phyloP scores from a whole-genome alignment of 2,888 invertebrate genomes.

The Trichogramma dendrolimi region DNA sequence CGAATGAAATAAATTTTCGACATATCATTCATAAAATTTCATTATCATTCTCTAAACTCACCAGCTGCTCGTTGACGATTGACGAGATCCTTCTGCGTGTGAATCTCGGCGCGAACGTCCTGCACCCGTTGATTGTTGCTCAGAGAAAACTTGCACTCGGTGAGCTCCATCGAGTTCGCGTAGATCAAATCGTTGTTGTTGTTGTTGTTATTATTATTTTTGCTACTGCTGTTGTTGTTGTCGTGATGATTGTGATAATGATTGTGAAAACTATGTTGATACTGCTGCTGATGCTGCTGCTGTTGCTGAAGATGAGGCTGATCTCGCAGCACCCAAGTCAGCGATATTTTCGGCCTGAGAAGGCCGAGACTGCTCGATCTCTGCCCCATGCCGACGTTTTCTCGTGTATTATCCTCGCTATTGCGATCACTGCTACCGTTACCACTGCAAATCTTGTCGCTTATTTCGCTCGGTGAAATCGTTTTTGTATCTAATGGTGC shows the following conservation, averaged over 20 bases:
- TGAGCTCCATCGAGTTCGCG: too few relatives aligned
- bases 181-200: background rate
- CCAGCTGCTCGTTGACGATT: too few relatives aligned
- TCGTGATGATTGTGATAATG: constrained; percentile 19
- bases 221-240: constrained; percentile 28
- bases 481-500: too few relatives aligned
- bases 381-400: constrained; percentile 41
- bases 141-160: too few relatives aligned
- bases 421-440: too few relatives aligned
- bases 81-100: too few relatives aligned
- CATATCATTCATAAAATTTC: too few relatives aligned
- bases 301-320: constrained; percentile 47
- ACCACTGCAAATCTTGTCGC: too few relatives aligned
- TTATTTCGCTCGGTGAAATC: too few relatives aligned
- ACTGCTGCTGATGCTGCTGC: constrained; percentile 27
- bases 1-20: background rate
- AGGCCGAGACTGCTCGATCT: constrained; percentile 39
- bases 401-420: background rate
- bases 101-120: too few relatives aligned
- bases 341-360: constrained; percentile 62
- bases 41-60: too few relatives aligned
- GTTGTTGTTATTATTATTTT: constrained; percentile 3
- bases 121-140: too few relatives aligned
- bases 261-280: background rate
- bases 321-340: constrained; percentile 72